Evolutionary conservation across 2,113 vertebrate species (phyloP).

Genomic region (Ibidorhyncha struthersii): DNA sequence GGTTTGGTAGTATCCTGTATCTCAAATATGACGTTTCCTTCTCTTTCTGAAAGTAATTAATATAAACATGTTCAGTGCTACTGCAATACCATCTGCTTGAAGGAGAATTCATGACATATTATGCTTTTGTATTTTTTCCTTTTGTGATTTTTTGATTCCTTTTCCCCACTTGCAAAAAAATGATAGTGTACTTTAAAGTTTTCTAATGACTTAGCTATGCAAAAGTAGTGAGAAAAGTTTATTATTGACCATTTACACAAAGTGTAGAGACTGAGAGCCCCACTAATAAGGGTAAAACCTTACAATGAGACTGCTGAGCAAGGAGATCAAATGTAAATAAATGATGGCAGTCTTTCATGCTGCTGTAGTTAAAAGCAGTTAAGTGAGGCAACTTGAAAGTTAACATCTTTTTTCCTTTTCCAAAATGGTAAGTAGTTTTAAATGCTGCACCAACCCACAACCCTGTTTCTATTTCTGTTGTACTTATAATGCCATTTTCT

Average conservation of each 20-base stretch:
- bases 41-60: constrained; percentile 38
- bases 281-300: neutral
- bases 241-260: neutral
- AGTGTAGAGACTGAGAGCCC: neutral
- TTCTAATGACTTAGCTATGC: neutral
- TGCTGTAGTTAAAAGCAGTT: neutral
- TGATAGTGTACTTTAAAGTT: neutral
- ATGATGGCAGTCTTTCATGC: neutral
- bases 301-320: neutral
- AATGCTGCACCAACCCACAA: neutral
- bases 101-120: constrained; percentile 6
- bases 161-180: neutral
- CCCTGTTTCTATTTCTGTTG: neutral
- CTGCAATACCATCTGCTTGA: constrained; percentile 19
- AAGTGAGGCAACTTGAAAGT: neutral
- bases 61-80: constrained; percentile 1
- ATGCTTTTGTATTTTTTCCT: constrained; percentile 10
- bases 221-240: neutral
- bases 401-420: neutral
- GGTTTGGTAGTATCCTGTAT: constrained; percentile 1
- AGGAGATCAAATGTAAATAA: neutral
- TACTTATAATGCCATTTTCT: neutral
- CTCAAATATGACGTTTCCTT: constrained; percentile 20
- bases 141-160: no score
- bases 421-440: neutral